Evolutionary conservation across 2,113 vertebrate species (phyloP), one percentile per base, ranked within the genome.

Genomic region (Bufo gargarizans): DNA sequence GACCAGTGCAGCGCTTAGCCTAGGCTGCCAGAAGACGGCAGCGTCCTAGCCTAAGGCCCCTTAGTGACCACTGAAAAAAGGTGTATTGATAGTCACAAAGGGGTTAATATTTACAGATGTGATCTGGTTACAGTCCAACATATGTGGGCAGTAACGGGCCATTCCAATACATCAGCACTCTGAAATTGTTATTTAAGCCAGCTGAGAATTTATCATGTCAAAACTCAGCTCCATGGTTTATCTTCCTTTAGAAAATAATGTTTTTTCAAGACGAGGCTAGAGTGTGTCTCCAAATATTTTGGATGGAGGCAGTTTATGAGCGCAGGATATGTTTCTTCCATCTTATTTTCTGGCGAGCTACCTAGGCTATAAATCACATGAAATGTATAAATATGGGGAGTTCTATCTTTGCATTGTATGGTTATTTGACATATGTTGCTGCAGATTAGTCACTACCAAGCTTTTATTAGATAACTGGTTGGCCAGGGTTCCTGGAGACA

Each of bases 181-280:
- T 43, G 47, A 47, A 63, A 82, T 12, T 43, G 47, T 82, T 82
- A 19, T 65, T 47, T 76, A 61, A 85, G 71, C 84, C 84, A 61
- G 55, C 19, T 1, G 72, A 20, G 6, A 61, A 77, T 86, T 63
- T n/a, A 59, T 86, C 45, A 63, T 16, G 58, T 63, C 43, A 13
- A 86, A 65, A 65, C 43, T 63, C 56, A 49, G 10, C 55, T 14
- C 19, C 53, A 8, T 53, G 77, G 22, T 77, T 79, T 67, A 22
- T 79, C 76, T 86, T 79, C 45, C 59, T 55, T n/a, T n/a, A 86
- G n/a, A 79, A 86, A 86, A 78, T 20, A 79, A 86, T 65, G 20
- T 69, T 43, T 86, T 86, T 49, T 79, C 8, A 67, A 56, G 65
- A 67, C n/a, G 56, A 17, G 20, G 45, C 58, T 78, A 61, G 47